phyloP scores from a whole-genome alignment of 2,888 invertebrate species.

The Trichogramma evanescens region DNA sequence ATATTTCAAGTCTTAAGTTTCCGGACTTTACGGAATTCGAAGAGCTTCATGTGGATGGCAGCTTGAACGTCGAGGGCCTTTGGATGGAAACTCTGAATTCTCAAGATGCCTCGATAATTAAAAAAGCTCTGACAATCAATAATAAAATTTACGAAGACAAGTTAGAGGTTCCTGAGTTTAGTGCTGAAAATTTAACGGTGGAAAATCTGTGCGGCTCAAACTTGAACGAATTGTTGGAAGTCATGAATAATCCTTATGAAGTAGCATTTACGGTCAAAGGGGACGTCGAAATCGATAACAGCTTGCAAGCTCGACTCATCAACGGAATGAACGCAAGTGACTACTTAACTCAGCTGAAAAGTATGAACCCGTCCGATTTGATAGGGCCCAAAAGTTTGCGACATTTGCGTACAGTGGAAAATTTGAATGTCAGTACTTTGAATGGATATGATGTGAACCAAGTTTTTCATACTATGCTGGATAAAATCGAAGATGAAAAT shows the following conservation, averaged over 20 bases:
- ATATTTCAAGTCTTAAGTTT: slow-evolving; percentile 10
- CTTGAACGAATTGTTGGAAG: neutral
- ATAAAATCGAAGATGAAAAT: slow-evolving; percentile 28
- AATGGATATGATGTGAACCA: slow-evolving; percentile 22
- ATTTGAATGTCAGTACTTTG: slow-evolving; percentile 26
- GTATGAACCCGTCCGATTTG: slow-evolving; percentile 6
- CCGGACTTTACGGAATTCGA: slow-evolving; percentile 16
- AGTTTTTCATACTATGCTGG: slow-evolving; percentile 26
- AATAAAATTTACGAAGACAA: slow-evolving; percentile 16
- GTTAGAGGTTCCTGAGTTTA: slow-evolving; percentile 15
- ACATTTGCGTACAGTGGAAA: slow-evolving; percentile 25
- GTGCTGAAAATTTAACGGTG: slow-evolving; percentile 18
- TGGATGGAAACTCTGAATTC: slow-evolving; percentile 21
- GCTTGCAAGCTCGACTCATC: slow-evolving; percentile 24
- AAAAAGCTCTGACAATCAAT: slow-evolving; percentile 6
- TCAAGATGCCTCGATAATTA: slow-evolving; percentile 9
- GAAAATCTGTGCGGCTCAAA: neutral
- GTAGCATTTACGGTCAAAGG: slow-evolving; percentile 28
- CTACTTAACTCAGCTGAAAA: slow-evolving; percentile 24
- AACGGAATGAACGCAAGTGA: slow-evolving; percentile 18
- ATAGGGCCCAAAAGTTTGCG: slow-evolving; percentile 23
- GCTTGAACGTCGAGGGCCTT: slow-evolving; percentile 24
- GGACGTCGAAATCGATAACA: slow-evolving; percentile 26
- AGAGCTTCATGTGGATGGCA: slow-evolving; percentile 18
- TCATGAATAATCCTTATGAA: neutral